A percentile compares a stretch with the other conserved stretches of the same genome.
Conservation (phyloP, 2,113 vertebrate genomes). For the Peromyscus californicus region DNA sequence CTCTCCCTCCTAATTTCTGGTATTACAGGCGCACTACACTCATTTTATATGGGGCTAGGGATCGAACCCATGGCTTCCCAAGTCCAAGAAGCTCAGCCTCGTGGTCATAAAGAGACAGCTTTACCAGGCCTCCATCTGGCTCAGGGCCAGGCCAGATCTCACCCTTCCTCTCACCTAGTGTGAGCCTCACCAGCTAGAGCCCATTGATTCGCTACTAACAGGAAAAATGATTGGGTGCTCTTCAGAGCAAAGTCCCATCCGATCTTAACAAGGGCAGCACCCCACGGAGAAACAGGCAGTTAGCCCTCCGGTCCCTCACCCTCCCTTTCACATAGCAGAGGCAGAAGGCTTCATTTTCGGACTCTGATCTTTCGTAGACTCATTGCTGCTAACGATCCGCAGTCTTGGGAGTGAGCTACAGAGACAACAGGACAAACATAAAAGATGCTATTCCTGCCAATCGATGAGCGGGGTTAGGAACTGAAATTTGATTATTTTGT, state of each 20-base stretch:
- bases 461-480: slow-evolving; percentile 69
- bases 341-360: slow-evolving; percentile 45
- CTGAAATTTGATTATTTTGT: slow-evolving; percentile 78
- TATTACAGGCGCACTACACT: neutral
- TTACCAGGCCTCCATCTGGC: slow-evolving; percentile 11
- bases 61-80: neutral
- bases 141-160: neutral
- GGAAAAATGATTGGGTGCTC: slow-evolving; percentile 49
- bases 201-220: slow-evolving; percentile 46
- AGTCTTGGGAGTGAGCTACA: slow-evolving; percentile 57
- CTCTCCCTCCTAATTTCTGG: neutral
- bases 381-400: slow-evolving; percentile 16
- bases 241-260: slow-evolving; percentile 50
- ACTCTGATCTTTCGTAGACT: slow-evolving; percentile 53
- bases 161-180: neutral
- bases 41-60: neutral
- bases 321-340: slow-evolving; percentile 25
- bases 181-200: slow-evolving; percentile 26
- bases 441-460: slow-evolving; percentile 78
- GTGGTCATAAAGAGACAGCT: neutral
- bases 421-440: slow-evolving; percentile 67
- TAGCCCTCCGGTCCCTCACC: neutral
- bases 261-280: slow-evolving; percentile 44
- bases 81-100: slow-evolving; percentile 54
- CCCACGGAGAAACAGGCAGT: slow-evolving; percentile 31